These are phyloP conservation scores for Astropecten irregularis DNA, from an alignment of 53 echinoderm and acorn worm species.

Conservation along the genomic window DNA sequence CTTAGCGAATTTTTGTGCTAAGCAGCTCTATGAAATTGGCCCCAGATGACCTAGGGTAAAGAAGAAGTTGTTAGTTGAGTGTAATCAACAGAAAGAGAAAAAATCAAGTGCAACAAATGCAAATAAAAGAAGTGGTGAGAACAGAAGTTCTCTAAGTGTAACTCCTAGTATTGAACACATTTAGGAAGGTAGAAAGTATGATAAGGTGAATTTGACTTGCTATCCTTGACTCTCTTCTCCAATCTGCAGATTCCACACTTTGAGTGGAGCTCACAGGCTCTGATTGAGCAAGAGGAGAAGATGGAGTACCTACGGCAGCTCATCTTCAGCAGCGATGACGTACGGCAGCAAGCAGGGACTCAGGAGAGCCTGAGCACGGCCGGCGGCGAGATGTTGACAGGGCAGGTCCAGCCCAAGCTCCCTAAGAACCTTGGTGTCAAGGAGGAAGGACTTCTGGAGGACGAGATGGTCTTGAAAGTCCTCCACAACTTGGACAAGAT, in stretches of 20 bases:
- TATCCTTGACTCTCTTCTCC: too few relatives aligned
- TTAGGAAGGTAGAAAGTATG: too few relatives aligned
- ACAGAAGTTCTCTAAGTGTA: too few relatives aligned
- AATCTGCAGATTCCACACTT: constrained; percentile 92
- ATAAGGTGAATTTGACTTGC: too few relatives aligned
- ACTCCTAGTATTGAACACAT: too few relatives aligned
- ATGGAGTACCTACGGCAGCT: constrained; percentile 72
- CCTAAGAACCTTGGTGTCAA: constrained; percentile 36
- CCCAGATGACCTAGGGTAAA: too few relatives aligned
- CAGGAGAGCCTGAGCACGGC: neutral
- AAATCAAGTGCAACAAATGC: too few relatives aligned
- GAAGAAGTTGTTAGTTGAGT: too few relatives aligned
- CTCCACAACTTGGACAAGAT: constrained; percentile 61
- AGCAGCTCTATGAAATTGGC: too few relatives aligned
- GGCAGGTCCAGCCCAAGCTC: constrained; percentile 19
- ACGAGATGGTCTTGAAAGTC: constrained; percentile 70
- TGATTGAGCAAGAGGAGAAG: constrained; percentile 66
- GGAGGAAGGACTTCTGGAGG: constrained; percentile 63
- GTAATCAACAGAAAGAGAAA: too few relatives aligned
- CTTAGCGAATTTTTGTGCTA: too few relatives aligned
- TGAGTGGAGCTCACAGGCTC: constrained; percentile 81
- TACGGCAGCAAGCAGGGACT: neutral
- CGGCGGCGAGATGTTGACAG: constrained; percentile 12
- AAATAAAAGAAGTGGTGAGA: too few relatives aligned
- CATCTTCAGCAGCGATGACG: constrained; percentile 41